A percentile compares a stretch with the other conserved stretches of the same genome.
These are phyloP conservation scores for Achroia grisella DNA, from an alignment of 1,140 invertebrate genomes.

Conservation along the genomic window DNA sequence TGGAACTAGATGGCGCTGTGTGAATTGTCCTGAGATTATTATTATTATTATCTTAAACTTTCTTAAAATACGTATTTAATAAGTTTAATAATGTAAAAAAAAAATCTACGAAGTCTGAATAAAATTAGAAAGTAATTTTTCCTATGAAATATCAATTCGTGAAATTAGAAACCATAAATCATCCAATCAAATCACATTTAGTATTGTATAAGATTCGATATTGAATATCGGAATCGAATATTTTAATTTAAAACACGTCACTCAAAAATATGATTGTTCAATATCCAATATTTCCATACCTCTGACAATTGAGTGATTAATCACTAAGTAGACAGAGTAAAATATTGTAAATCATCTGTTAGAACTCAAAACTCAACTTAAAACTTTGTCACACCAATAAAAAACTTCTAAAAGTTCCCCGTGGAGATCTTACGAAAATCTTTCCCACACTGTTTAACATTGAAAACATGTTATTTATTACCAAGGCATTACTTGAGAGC, in stretches of 20 bases:
- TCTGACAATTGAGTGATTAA: too few species aligned
- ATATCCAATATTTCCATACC: too few species aligned
- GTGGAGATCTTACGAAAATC: constrained; percentile 14
- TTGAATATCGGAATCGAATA: too few species aligned
- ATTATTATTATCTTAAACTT: too few species aligned
- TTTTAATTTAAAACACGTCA: too few species aligned
- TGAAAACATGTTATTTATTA: constrained; percentile 35
- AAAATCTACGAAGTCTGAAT: too few species aligned
- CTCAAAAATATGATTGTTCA: too few species aligned
- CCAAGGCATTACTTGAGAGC: constrained; percentile 13
- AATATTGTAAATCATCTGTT: background rate
- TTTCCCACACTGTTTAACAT: constrained; percentile 10
- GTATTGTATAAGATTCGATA: too few species aligned
- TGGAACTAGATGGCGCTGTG: too few species aligned
- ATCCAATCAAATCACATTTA: background rate
- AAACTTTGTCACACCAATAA: background rate
- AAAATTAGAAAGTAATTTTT: constrained; percentile 1
- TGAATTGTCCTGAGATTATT: too few species aligned
- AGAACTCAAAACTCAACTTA: constrained; percentile 4
- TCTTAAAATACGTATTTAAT: too few species aligned
- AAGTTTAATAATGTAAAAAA: too few species aligned
- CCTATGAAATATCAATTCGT: background rate
- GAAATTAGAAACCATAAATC: background rate
- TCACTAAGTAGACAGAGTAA: background rate
- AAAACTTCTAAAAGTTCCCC: constrained; percentile 2